Percentiles rank a stretch among this genome's conserved stretches.
Evolutionary conservation across 1,140 invertebrate genomes (phyloP).

Genomic region (Phymorhynchus buccinoides): DNA sequence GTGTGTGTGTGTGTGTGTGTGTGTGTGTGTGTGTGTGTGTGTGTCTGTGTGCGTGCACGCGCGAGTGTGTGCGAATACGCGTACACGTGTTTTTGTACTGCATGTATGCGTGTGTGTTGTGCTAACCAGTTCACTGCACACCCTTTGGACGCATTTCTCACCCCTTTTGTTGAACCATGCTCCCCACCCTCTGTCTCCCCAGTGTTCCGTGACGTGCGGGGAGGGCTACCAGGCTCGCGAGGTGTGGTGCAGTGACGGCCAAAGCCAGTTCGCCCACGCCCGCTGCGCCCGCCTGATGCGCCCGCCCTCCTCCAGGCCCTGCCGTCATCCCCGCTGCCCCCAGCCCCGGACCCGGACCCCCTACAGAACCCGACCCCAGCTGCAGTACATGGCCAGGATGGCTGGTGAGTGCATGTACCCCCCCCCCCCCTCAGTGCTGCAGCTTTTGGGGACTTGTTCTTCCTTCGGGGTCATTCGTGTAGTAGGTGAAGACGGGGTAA

Average conservation of each 20-base stretch:
- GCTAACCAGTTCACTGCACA: not conserved
- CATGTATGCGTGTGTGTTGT: not conserved
- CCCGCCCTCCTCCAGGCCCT: slow-evolving; percentile 42
- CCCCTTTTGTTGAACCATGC: too few species aligned
- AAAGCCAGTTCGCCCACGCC: not conserved
- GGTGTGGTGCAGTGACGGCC: slow-evolving; percentile 14
- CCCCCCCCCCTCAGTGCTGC: not conserved
- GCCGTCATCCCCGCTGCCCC: slow-evolving; percentile 48
- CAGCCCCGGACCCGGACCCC: slow-evolving; percentile 53
- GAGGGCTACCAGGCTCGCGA: not conserved
- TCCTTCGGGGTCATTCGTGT: not conserved
- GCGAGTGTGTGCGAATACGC: not conserved
- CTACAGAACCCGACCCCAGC: slow-evolving; percentile 20
- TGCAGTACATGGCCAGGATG: not conserved
- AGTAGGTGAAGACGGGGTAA: too few species aligned
- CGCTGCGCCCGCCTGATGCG: slow-evolving; percentile 40
- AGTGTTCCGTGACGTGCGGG: slow-evolving; percentile 2
- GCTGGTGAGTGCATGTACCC: not conserved
- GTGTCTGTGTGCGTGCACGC: not conserved
- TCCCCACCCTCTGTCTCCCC: not conserved
- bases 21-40: not conserved
- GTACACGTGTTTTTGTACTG: not conserved
- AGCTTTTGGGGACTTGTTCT: not conserved
- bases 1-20: slow-evolving; percentile 6
- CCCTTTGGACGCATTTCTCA: not conserved